Base-by-base conservation (phyloP, 2,113 vertebrate species). In the Paramisgurnus dabryanus region DNA sequence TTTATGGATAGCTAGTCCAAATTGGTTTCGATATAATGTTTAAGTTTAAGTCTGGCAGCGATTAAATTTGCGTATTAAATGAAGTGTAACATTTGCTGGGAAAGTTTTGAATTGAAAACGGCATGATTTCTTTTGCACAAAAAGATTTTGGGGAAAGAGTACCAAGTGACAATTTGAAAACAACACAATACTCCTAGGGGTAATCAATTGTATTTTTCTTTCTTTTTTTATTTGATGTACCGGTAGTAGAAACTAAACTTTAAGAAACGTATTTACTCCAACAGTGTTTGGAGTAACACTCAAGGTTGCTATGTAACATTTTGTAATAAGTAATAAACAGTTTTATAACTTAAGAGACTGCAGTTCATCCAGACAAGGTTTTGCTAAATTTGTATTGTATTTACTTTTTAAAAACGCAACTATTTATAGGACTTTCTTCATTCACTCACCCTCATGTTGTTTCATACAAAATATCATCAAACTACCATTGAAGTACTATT, bases 261-360 rank as follows among this genome's bases (percentile, higher is more conserved):
- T 64, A 85, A 87, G 77, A 86, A 85, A 84, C 85, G 85, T 87
- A 88, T 87, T 85, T 79, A 80, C 88, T 89, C 85, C 86, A 85
- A 74, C 84, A 76, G 6, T 66, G 80, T 82, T 85, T 87, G 87
- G 85, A 83, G 88, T 82, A 86, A 86, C 84, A 84, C 83, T 88
- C 85, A 88, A 88, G 87, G 87, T 88, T 89, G 87, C 87, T 89
- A 89, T 87, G 88, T 89, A 89, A 87, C 83, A 81, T 89, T 89
- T 88, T 89, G 61, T 85, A 86, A 86, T 85, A 78, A 86, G 77
- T 84, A 89, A 87, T 88, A 89, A 89, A 89, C 84, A 80, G 80
- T 88, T 89, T 89, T 88, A 86, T 89, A 87, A 86, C 80, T 71
- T 83, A 85, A 85, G 80, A 78, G 78, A 67, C 79, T 85, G 61